phyloP scores from a whole-genome alignment of 2,797 vertebrate species.

The Podarcis siculus region DNA sequence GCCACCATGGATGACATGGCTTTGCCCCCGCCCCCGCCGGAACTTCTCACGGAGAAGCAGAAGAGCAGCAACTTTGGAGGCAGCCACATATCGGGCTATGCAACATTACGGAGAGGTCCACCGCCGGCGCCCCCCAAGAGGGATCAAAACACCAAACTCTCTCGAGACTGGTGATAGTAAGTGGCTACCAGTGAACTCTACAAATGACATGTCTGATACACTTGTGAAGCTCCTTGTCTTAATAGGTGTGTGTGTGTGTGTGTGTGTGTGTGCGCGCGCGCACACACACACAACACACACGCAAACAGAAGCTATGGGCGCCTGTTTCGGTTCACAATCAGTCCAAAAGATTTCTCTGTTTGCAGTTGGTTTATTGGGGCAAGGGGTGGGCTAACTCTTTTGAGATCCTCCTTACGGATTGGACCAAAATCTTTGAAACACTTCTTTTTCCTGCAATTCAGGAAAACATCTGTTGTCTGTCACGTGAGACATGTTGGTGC shows the following conservation, averaged over 20 bases:
- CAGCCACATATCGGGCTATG: constrained; percentile 94
- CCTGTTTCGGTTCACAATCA: constrained; percentile 47
- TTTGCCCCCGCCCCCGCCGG: constrained; percentile 91
- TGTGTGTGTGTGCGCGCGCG: not conserved
- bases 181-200: constrained; percentile 15
- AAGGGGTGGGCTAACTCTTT: constrained; percentile 57
- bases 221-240: constrained; percentile 42
- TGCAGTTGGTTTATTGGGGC: constrained; percentile 43
- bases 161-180: constrained; percentile 85
- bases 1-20: constrained; percentile 96
- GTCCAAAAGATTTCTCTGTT: constrained; percentile 39
- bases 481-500: constrained; percentile 78
- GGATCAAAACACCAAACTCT: constrained; percentile 94
- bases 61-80: constrained; percentile 84
- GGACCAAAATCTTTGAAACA: constrained; percentile 76
- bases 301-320: constrained; percentile 57
- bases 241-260: not conserved
- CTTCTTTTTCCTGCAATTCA: constrained; percentile 68
- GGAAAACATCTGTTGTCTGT: constrained; percentile 71
- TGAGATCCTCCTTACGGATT: constrained; percentile 66
- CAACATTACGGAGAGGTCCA: constrained; percentile 92
- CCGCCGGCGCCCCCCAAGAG: constrained; percentile 94
- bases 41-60: constrained; percentile 88
- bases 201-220: constrained; percentile 28
- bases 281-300: constrained; percentile 54